These are phyloP conservation scores for Lontra canadensis DNA, from an alignment of 2,113 vertebrate genomes.

Conservation along the genomic window DNA sequence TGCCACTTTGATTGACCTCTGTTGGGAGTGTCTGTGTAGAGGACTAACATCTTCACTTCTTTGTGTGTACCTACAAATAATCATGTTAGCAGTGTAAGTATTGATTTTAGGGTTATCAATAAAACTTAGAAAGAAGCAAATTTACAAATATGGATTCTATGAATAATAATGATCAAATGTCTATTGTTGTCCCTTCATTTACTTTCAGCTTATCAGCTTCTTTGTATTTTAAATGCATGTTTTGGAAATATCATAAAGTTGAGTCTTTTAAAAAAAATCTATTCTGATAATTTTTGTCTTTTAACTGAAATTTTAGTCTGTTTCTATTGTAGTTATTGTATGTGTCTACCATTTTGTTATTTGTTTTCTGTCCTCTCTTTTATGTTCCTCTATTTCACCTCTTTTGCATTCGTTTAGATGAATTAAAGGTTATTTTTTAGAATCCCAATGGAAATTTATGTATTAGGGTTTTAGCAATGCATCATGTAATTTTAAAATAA, in stretches of 20 bases:
- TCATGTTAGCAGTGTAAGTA: background rate
- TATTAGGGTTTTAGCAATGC: background rate
- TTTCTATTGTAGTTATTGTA: background rate
- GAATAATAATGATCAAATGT: background rate
- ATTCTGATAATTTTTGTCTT: background rate
- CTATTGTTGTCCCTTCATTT: background rate
- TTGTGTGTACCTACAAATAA: background rate
- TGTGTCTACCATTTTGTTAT: background rate
- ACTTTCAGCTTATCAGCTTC: background rate
- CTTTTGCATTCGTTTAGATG: background rate
- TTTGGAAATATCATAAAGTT: background rate
- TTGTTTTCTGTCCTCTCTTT: background rate
- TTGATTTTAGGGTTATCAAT: background rate
- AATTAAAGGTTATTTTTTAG: background rate
- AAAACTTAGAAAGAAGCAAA: background rate
- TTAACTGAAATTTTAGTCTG: background rate
- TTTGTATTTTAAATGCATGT: background rate
- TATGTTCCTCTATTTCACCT: background rate
- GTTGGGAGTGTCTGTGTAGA: background rate
- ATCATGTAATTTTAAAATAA: background rate
- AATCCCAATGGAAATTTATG: background rate
- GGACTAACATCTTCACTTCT: background rate
- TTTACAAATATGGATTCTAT: background rate
- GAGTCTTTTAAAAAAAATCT: background rate
- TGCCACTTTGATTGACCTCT: background rate